Evolutionary conservation across 2,113 vertebrate genomes (phyloP).

Genomic region (Vulpes ferrilata): DNA sequence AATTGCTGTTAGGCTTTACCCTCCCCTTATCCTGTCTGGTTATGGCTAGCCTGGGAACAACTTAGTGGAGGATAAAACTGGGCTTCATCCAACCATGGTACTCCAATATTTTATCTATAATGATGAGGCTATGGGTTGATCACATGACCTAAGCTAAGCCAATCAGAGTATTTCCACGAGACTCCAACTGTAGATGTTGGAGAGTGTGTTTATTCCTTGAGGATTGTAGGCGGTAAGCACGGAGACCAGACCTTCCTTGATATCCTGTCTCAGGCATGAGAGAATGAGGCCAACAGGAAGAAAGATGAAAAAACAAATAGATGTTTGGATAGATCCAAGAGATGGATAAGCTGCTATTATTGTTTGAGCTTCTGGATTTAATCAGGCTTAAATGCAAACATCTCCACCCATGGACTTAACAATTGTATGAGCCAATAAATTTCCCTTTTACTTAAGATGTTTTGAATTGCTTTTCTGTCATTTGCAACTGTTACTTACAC

Average conservation of each 20-base stretch:
- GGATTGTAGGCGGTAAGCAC: neutral
- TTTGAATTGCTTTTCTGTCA: conserved; percentile 59
- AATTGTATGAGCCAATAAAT: neutral
- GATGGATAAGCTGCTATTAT: conserved; percentile 57
- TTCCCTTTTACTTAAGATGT: conserved; percentile 46
- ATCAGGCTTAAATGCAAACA: conserved; percentile 67
- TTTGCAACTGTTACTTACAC: neutral
- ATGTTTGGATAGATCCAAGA: conserved; percentile 3
- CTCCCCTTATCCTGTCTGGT: neutral
- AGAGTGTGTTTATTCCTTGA: neutral
- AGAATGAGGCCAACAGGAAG: conserved; percentile 25
- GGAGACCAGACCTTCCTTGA: neutral
- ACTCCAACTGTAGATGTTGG: neutral
- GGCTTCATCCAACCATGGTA: neutral
- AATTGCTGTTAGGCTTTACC: neutral
- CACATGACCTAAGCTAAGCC: neutral
- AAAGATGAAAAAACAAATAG: conserved; percentile 50
- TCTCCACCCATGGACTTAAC: conserved; percentile 30
- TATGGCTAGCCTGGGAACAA: neutral
- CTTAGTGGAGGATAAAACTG: neutral
- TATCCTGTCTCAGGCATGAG: neutral
- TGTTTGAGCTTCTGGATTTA: conserved; percentile 65
- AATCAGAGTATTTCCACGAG: neutral
- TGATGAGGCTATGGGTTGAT: neutral
- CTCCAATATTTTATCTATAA: neutral